Conservation (phyloP, 1,140 invertebrate species). For the Gryon sp. region DNA sequence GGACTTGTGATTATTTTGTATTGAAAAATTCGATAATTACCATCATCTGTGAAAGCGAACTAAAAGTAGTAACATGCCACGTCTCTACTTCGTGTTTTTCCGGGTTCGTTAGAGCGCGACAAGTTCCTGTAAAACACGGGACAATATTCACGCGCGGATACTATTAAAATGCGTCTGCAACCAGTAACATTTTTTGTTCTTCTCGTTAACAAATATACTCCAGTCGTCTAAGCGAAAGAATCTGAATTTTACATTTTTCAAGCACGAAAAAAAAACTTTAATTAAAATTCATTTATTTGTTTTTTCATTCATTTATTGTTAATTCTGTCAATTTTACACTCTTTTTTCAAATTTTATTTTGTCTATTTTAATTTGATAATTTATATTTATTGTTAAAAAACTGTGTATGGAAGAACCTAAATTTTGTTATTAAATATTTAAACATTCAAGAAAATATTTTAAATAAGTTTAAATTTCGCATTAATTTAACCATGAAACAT, state of each 20-base stretch:
- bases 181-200: constrained; percentile 9
- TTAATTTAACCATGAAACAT: too few species aligned
- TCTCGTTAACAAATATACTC: constrained; percentile 16
- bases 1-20: background rate
- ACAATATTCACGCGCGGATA: constrained; percentile 65
- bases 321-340: too few species aligned
- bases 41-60: constrained; percentile 44
- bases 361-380: too few species aligned
- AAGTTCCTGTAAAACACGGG: constrained; percentile 64
- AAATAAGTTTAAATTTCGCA: too few species aligned
- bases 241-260: constrained; percentile 1
- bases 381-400: too few species aligned
- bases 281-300: background rate
- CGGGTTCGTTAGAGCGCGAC: constrained; percentile 64
- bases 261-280: background rate
- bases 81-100: constrained; percentile 46
- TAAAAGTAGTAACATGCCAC: constrained; percentile 28
- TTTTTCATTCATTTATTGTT: too few species aligned
- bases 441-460: too few species aligned
- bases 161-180: constrained; percentile 15
- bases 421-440: too few species aligned
- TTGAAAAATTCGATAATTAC: constrained; percentile 66
- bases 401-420: too few species aligned
- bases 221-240: background rate
- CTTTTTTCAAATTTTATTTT: too few species aligned